Evolutionary conservation across 2,113 vertebrate species (phyloP).

Genomic region (Bombycilla garrulus): DNA sequence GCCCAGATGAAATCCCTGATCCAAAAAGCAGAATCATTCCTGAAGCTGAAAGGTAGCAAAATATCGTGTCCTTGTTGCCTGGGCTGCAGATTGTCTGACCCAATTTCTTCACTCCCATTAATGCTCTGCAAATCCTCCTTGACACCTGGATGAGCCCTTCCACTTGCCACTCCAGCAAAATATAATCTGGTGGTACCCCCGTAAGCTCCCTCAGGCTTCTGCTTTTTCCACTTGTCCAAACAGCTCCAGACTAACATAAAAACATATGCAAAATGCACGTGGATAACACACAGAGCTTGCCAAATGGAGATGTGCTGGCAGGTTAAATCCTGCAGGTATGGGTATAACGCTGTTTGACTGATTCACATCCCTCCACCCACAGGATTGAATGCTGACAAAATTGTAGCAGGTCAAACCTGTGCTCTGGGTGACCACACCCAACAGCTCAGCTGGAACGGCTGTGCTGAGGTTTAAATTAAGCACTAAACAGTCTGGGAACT

Average conservation of each 20-base stretch:
- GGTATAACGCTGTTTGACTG: background rate
- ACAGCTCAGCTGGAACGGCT: background rate
- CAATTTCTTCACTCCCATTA: constrained; percentile 16
- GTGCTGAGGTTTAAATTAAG: background rate
- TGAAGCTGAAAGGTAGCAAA: background rate
- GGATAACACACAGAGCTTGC: background rate
- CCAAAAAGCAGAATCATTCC: background rate
- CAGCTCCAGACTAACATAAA: background rate
- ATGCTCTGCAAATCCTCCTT: background rate
- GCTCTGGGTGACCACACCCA: background rate
- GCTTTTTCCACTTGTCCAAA: background rate
- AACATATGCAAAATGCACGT: background rate
- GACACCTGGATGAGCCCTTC: constrained; percentile 1
- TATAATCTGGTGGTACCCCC: background rate
- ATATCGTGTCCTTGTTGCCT: background rate
- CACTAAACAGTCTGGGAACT: background rate
- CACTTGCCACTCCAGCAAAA: background rate
- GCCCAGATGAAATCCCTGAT: background rate
- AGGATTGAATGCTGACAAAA: background rate
- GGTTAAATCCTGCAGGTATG: background rate
- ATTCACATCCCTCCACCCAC: background rate
- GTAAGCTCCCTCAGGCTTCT: background rate
- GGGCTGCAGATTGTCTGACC: background rate
- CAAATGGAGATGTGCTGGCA: background rate
- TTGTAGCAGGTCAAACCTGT: background rate